Base-by-base conservation (phyloP, 2,113 vertebrate species). In the Labrus mixtus region DNA sequence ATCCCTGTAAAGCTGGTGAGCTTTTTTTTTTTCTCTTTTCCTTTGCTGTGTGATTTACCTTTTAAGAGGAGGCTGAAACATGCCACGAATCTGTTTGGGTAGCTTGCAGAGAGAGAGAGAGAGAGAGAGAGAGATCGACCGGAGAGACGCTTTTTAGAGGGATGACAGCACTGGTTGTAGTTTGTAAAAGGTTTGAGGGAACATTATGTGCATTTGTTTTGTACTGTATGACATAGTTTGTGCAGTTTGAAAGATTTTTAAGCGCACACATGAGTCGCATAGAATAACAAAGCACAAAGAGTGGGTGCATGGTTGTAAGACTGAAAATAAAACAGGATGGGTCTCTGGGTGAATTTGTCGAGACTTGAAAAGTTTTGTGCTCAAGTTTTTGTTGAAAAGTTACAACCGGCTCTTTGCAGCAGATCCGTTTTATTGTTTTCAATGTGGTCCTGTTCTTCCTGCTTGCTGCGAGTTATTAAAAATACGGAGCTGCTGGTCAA, bases 1-100 rank as follows among this genome's bases (percentile, higher is more conserved):
- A 94, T 93, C 94, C 94, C 79, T 94, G 94, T 76, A 94, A 94
- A 93, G 94, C 94, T 89, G 93, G 93, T 94, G 79, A 93, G 93
- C 36, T 73, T 80, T 61, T 33, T 41, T 46, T 39, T 33, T 41
- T 46, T 39, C n/a, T 19, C 50, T 29, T 29, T 54, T 55, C 19
- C 50, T 50, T 51, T 20, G 79, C 69, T 67, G 60, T 65, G 78
- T 62, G 79, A 84, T 85, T 82, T 55, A 65, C 45, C 79, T 85
- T 85, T 66, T 76, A 36, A 53, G 73, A 78, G 77, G 76, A 83
- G 59, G 79, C 76, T 60, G 39, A 82, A 86, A 89, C 85, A 89
- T 91, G 89, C 89, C 88, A 89, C 89, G 92, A 90, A 85, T 89
- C 70, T 79, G 62, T 74, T 88, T 69, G 87, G n/a, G 81, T 59